Conservation (phyloP, 2,797 vertebrate genomes). For the Sphenopsis melanotis region DNA sequence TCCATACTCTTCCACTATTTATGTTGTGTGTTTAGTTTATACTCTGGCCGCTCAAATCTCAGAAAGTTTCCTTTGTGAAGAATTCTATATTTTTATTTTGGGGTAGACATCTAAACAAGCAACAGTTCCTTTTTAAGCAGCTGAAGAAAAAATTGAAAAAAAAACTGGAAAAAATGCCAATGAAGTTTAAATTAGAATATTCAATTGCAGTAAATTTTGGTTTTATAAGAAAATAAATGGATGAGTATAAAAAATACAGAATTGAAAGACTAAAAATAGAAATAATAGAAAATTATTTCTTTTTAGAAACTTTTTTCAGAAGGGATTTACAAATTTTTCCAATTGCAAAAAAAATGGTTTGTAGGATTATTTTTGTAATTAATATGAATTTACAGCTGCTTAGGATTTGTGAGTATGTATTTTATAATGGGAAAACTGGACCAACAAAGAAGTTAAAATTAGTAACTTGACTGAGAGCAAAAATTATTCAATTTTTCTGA, state of each 20-base stretch:
- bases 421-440: not conserved
- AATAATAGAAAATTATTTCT: not conserved
- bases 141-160: not conserved
- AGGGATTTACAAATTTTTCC: not conserved
- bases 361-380: not conserved
- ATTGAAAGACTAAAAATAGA: not conserved
- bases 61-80: not conserved
- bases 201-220: not conserved
- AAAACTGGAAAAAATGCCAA: fast-evolving
- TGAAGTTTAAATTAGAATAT: not conserved
- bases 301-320: not conserved
- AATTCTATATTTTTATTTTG: not conserved
- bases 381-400: not conserved
- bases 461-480: not conserved
- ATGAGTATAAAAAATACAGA: not conserved
- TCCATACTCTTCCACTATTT: not conserved
- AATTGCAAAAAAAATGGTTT: not conserved
- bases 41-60: not conserved
- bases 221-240: not conserved
- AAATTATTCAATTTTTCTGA: not conserved
- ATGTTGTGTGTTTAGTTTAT: not conserved
- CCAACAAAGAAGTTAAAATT: not conserved
- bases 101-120: not conserved
- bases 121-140: not conserved
- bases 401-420: not conserved